phyloP scores from a whole-genome alignment of 2,888 invertebrate genomes.

The Cremastinae sp. region DNA sequence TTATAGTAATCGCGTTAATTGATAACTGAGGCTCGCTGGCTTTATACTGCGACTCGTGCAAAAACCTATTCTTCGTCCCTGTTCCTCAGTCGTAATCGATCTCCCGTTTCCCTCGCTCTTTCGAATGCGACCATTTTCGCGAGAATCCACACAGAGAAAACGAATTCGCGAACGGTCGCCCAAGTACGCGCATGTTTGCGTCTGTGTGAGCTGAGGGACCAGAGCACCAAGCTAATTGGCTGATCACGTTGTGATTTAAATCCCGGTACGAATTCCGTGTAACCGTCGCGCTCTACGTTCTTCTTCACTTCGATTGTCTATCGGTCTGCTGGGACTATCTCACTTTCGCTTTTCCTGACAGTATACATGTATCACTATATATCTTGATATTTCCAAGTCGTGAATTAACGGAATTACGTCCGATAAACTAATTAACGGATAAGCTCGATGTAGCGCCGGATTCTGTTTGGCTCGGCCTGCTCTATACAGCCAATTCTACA shows the following conservation, averaged over 20 bases:
- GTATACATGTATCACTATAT: constrained; percentile 5
- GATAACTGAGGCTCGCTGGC: constrained; percentile 74
- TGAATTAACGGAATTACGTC: constrained; percentile 72
- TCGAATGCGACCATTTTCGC: constrained; percentile 39
- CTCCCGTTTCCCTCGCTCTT: constrained; percentile 27
- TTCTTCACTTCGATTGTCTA: constrained; percentile 48
- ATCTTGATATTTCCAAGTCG: constrained; percentile 60
- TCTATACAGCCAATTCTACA: constrained; percentile 6
- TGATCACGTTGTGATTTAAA: constrained; percentile 74
- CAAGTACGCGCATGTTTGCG: not conserved
- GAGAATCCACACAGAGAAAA: constrained; percentile 43
- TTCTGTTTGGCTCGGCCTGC: constrained; percentile 36
- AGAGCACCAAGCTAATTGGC: constrained; percentile 68
- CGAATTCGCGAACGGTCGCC: not conserved
- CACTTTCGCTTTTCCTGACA: constrained; percentile 17
- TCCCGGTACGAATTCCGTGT: constrained; percentile 63
- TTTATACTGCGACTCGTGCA: constrained; percentile 49
- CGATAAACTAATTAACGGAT: constrained; percentile 75
- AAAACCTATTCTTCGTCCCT: not conserved
- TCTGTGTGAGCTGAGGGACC: constrained; percentile 33
- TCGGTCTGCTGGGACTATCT: constrained; percentile 25
- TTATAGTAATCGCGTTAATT: constrained; percentile 71
- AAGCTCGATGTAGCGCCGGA: constrained; percentile 60
- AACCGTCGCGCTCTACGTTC: constrained; percentile 13
- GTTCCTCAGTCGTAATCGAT: constrained; percentile 17